Evolutionary conservation across 1,140 invertebrate genomes (phyloP), one percentile per base, ranked within the genome.

Genomic region (Orius insidiosus): DNA sequence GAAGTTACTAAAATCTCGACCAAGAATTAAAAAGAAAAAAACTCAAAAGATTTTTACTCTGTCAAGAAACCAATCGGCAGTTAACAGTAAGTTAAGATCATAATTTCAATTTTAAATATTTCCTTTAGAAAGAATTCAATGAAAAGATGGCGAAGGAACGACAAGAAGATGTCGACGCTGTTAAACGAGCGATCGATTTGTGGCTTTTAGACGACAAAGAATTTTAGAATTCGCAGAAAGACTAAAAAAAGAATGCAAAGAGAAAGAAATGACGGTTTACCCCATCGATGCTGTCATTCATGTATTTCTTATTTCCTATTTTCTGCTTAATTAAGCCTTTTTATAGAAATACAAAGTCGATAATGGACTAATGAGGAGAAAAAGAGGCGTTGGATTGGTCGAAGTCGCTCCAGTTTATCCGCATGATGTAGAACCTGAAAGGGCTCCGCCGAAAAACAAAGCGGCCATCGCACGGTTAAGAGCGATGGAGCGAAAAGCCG

Each of bases 121-220:
- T 46, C 24, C n/a, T 41, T 16, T 19, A 50, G 53, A 38, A 52
- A 37, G 35, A 36, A 13, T 45, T 24, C 11, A 46, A 37, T 15
- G 42, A 35, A 5, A 19, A 19, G 38, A 43, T 31, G 32, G 43
- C 36, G 8, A 49, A 40, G 19, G 53, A 54, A 39, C 49, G 43
- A 32, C 11, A 37, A n/a, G 19, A 32, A 30, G 50, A 54, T 45
- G 14, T 54, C 8, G 37, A 46, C 30, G 50, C 50, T 16, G 39
- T 49, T 18, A 32, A 45, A 30, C 52, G 46, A 46, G 47, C 47
- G 14, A 35, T 42, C 3, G 48, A 49, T 10, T 32, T 46, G 7
- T 52, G 50, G 50, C 37, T 47, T 10, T 9, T 47, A 10, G 47
- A 49, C 5, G 53, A 54, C 36, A 49, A 54, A 49, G 33, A 50